Base-by-base conservation (phyloP, 64 coral and sea anemone species). In the Dendronephthya gigantea region DNA sequence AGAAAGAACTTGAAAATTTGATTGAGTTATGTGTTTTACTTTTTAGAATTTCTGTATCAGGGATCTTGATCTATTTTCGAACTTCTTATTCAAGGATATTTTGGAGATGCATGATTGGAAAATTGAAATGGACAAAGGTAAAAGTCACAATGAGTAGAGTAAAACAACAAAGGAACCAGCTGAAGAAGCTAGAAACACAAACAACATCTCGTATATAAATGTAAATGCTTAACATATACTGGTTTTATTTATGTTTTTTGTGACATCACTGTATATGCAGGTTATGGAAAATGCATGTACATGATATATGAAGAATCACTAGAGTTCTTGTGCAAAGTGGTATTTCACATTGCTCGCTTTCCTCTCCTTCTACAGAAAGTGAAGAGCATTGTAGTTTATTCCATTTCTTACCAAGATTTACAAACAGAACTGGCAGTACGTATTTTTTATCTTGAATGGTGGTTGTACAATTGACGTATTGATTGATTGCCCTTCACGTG, bases 361-460 rank as follows among this genome's bases (percentile, higher is more conserved):
- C n/a, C 35, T 28, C 28, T 7, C 35, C 19, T 22, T 38, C 34
- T 48, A 9, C 17, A 48, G 33, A 5, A 75, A 75, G n/a, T 56
- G 41, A 68, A 49, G 86, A 90, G n/a, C 30, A 34, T 40, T 98
- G 95, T 83, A 69, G 74, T 32, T 75, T 86, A 2, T 98, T 91
- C 79, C 95, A 98, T 41, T 98, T 98, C 75, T 83, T 98, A 58
- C 95, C 95, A 83, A 89, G 95, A 85, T 98, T 98, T 98, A 69
- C 93, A 38, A 76, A 83, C 81, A 98, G 84, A 30, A 74, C 47
- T 68, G 51, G 55, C 74, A 38, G 92, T 93, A 92, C 88, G 38
- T n/a, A 12, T n/a, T n/a, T n/a, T n/a, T n/a, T n/a, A n/a, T n/a
- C n/a, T n/a, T n/a, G n/a, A n/a, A n/a, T n/a, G n/a, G n/a, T n/a